Evolutionary conservation across 2,797 vertebrate genomes (phyloP).

Genomic region (Eremophila alpestris): DNA sequence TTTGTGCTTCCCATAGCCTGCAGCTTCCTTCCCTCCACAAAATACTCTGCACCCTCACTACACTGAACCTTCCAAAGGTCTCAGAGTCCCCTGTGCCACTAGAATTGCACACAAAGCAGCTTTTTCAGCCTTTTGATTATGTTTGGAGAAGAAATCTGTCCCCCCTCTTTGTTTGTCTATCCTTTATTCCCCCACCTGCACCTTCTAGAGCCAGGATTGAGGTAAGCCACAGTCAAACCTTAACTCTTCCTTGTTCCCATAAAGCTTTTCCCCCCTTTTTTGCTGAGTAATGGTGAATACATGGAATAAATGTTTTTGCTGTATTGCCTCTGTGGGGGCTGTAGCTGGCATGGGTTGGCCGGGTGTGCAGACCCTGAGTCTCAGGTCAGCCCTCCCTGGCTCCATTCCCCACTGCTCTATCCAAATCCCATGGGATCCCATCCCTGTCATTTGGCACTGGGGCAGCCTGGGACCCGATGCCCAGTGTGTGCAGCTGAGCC

Average conservation of each 20-base stretch:
- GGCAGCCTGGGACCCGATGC: neutral
- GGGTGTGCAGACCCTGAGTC: neutral
- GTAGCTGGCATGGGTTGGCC: neutral
- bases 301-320: neutral
- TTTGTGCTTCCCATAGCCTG: neutral
- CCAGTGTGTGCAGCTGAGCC: neutral
- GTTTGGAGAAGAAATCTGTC: neutral
- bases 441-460: neutral
- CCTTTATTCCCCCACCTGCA: neutral
- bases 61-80: neutral
- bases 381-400: neutral
- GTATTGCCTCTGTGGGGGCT: neutral
- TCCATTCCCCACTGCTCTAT: neutral
- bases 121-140: neutral
- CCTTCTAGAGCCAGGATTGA: neutral
- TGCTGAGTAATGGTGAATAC: slow-evolving; percentile 40
- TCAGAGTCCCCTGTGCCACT: neutral
- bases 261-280: neutral
- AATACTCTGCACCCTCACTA: neutral
- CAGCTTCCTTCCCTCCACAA: neutral
- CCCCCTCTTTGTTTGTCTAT: neutral
- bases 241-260: neutral
- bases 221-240: neutral
- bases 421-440: neutral
- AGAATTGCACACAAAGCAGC: neutral